These are phyloP conservation scores for Limnothrissa miodon DNA, from an alignment of 2,113 vertebrate genomes.

Conservation along the genomic window DNA sequence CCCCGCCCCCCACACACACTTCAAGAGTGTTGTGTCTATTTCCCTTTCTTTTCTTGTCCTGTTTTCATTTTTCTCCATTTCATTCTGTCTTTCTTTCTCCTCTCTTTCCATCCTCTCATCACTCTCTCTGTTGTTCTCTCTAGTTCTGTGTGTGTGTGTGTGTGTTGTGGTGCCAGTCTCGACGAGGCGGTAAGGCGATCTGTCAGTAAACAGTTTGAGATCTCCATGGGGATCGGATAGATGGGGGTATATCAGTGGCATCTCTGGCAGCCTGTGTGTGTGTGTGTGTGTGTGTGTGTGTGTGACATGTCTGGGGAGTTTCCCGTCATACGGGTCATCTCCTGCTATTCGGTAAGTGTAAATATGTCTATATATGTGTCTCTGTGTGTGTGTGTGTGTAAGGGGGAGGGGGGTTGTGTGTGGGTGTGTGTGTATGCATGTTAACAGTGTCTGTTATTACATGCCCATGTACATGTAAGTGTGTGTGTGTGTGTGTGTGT, in stretches of 20 bases:
- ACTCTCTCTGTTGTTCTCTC: conserved; percentile 37
- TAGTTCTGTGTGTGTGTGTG: conserved; percentile 48
- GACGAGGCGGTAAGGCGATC: conserved; percentile 58
- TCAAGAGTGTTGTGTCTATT: not conserved
- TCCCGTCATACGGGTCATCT: conserved; percentile 16
- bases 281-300: conserved; percentile 14
- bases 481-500: not conserved
- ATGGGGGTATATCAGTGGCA: conserved; percentile 60
- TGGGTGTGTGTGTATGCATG: not conserved
- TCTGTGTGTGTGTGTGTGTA: not conserved
- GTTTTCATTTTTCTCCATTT: not conserved
- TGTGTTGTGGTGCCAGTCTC: conserved; percentile 42
- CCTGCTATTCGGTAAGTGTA: conserved; percentile 1
- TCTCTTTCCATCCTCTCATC: conserved; percentile 39
- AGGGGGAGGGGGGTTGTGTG: too few relatives aligned
- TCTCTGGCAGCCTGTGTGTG: conserved; percentile 59
- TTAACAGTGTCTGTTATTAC: not conserved
- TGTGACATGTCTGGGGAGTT: conserved; percentile 14
- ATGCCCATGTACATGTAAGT: not conserved
- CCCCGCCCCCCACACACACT: too few relatives aligned
- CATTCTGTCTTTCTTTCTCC: not conserved
- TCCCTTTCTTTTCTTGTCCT: not conserved
- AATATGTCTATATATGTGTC: not conserved
- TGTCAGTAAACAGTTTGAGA: conserved; percentile 49
- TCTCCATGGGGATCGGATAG: conserved; percentile 55